A percentile compares a stretch with the other conserved stretches of the same genome.
Evolutionary conservation across 1,140 invertebrate genomes (phyloP).

Genomic region (Aphidius ervi): DNA sequence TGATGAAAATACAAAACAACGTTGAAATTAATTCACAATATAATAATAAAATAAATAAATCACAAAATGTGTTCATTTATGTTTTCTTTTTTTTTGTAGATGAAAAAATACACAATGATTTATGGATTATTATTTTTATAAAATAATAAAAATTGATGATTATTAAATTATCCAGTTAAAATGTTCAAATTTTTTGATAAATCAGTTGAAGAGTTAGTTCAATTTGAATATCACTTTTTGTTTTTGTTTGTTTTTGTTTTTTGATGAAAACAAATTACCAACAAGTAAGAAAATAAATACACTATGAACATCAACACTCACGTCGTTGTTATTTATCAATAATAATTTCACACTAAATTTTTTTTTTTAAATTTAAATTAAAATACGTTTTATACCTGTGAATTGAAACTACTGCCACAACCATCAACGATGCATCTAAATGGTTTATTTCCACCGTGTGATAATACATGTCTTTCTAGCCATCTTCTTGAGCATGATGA

Average conservation of each 20-base stretch:
- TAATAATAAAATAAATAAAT: too few relatives aligned
- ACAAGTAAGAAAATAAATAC: neutral
- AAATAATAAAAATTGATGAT: too few relatives aligned
- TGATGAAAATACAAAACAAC: too few relatives aligned
- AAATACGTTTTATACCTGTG: slow-evolving; percentile 63
- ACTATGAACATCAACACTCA: neutral
- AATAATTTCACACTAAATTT: neutral
- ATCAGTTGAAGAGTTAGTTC: too few relatives aligned
- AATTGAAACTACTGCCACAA: slow-evolving; percentile 86
- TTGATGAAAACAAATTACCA: too few relatives aligned
- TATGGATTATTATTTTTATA: too few relatives aligned
- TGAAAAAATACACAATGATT: too few relatives aligned
- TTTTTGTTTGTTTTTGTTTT: neutral
- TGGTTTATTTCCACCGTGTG: slow-evolving; percentile 89
- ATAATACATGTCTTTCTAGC: slow-evolving; percentile 88
- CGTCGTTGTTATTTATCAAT: neutral
- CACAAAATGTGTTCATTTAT: too few relatives aligned
- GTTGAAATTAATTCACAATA: too few relatives aligned
- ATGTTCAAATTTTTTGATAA: too few relatives aligned
- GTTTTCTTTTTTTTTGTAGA: too few relatives aligned
- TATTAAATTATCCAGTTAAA: too few relatives aligned
- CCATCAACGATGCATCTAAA: slow-evolving; percentile 93
- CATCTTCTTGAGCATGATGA: slow-evolving; percentile 86
- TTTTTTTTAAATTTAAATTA: slow-evolving; percentile 1
- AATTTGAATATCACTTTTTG: neutral